phyloP scores from a whole-genome alignment of 1,140 invertebrate genomes.

The Drosophila lini region DNA sequence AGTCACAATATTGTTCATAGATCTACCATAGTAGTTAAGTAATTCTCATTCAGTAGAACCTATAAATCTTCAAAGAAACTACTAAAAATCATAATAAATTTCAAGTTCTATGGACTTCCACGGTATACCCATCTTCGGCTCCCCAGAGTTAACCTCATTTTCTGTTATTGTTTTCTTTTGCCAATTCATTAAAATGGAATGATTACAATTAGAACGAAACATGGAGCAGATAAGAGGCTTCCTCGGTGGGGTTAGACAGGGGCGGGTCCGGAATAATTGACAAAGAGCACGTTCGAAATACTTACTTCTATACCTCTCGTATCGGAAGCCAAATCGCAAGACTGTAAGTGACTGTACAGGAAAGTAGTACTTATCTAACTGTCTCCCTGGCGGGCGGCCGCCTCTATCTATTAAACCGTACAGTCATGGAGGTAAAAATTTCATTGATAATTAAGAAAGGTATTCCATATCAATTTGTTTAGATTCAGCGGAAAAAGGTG shows the following conservation, averaged over 20 bases:
- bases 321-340: constrained; percentile 24
- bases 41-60: too few relatives aligned
- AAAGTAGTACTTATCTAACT: constrained; percentile 12
- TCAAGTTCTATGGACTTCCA: not conserved
- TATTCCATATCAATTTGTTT: not conserved
- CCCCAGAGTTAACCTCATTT: not conserved
- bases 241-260: constrained; percentile 1
- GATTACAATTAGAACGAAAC: constrained; percentile 39
- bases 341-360: constrained; percentile 16
- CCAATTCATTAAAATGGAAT: constrained; percentile 47
- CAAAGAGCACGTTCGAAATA: constrained; percentile 27
- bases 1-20: not conserved
- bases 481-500: constrained; percentile 16
- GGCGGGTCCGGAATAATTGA: constrained; percentile 17
- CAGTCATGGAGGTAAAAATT: constrained; percentile 8
- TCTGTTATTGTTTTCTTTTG: constrained; percentile 47
- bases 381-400: not conserved
- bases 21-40: too few relatives aligned
- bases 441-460: constrained; percentile 9
- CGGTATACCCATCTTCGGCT: constrained; percentile 15
- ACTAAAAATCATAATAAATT: not conserved
- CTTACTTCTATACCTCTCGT: not conserved
- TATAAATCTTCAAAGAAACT: not conserved
- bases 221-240: constrained; percentile 24
- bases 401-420: not conserved